Base-by-base conservation (phyloP, 2,888 invertebrate species). In the Mactromeris polynyma region DNA sequence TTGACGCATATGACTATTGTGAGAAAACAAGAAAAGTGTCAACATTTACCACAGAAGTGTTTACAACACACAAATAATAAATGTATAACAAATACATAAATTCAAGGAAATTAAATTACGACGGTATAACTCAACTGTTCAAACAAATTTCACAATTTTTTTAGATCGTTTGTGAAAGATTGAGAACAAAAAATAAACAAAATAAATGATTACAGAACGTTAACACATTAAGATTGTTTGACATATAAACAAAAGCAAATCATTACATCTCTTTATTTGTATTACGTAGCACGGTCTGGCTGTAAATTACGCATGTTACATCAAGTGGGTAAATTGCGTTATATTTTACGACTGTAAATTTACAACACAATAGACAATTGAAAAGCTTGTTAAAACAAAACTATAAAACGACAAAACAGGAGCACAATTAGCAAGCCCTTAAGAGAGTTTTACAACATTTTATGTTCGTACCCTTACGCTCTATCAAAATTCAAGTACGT, bases 301-400 rank as follows among this genome's bases (percentile, higher is more conserved):
- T n/a, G 26, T 64, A 64, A 64, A 64, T n/a, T 21, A 64, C 58
- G 26, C n/a, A 26, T 26, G n/a, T 21, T 64, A 64, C 58, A 9
- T 64, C 26, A 64, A 64, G 58, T 64, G 58, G 58, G 26, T 9
- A 64, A 64, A 64, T 26, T 26, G 58, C 58, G 58, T 64, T 64
- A n/a, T 64, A 64, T 64, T 64, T 64, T 26, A 64, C 26, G n/a
- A 26, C 58, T 3, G 58, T 26, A 73, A 73, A 73, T 36, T 73
- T 73, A 14, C 19, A 17, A 73, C 19, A 73, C 73, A 73, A 73
- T 73, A 21, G 73, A 21, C 36, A 73, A 73, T 73, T 73, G 19
- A 73, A 36, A 73, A 26, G 31, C 73, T 73, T 73, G 73, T 73
- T 73, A 73, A 73, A 73, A 73, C 36, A 73, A 73, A 33, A 73